These are phyloP conservation scores for Hippocampus guttulatus DNA, from an alignment of 2,113 vertebrate species.

Conservation along the genomic window DNA sequence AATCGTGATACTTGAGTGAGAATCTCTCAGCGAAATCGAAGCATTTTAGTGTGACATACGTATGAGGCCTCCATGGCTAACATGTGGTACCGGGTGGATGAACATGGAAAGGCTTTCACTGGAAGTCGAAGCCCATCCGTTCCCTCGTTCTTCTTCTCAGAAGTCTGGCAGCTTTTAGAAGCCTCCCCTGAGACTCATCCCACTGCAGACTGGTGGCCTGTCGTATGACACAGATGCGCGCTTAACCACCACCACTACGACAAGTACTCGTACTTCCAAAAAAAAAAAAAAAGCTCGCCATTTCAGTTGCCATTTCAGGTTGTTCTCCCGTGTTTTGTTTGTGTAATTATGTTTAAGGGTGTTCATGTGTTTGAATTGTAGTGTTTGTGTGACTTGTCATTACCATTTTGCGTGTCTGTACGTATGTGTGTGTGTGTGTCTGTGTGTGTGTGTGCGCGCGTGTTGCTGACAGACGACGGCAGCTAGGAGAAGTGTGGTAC, in stretches of 20 bases:
- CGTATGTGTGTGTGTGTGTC: background rate
- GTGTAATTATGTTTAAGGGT: background rate
- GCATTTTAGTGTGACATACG: no score
- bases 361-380: background rate
- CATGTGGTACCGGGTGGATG: conserved; percentile 34
- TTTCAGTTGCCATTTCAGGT: background rate
- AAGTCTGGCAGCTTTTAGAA: conserved; percentile 64
- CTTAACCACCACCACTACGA: conserved; percentile 20
- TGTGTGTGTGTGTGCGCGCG: background rate
- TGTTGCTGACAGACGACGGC: conserved; percentile 56
- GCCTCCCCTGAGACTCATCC: conserved; percentile 53
- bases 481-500: conserved; percentile 56
- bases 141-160: conserved; percentile 6
- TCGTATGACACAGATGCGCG: conserved; percentile 43
- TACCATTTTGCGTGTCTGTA: background rate
- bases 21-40: no score
- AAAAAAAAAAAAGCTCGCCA: background rate
- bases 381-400: background rate
- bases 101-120: conserved; percentile 77
- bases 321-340: background rate
- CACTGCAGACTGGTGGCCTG: conserved; percentile 54
- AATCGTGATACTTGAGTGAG: no score
- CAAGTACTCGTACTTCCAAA: no score
- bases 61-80: no score
- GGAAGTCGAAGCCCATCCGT: conserved; percentile 41